phyloP scores from a whole-genome alignment of 2,113 vertebrate species.

The Equus quagga region DNA sequence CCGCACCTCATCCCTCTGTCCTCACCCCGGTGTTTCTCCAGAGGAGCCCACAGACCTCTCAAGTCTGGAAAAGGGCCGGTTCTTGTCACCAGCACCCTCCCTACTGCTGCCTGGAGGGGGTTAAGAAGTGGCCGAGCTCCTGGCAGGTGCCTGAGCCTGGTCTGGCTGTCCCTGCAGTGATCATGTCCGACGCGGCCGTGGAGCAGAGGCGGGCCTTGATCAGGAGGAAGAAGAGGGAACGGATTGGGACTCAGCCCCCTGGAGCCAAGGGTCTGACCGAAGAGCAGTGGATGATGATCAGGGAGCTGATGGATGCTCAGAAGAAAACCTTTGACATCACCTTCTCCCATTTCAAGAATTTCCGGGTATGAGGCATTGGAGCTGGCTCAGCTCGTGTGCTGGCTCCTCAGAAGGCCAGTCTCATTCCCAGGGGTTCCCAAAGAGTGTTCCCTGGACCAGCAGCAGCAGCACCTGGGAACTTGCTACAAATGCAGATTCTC shows the following conservation, averaged over 20 bases:
- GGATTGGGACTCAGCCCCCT: rapidly evolving
- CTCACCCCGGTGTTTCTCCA: neutral
- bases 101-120: too few species aligned
- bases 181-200: conserved; percentile 88
- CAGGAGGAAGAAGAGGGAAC: conserved; percentile 77
- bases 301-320: conserved; percentile 85
- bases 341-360: conserved; percentile 85
- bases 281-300: conserved; percentile 83
- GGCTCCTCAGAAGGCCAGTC: neutral
- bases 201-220: conserved; percentile 86
- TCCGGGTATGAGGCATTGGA: conserved; percentile 81
- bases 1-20: neutral
- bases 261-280: conserved; percentile 66
- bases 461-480: neutral
- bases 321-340: conserved; percentile 85
- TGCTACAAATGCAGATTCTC: neutral
- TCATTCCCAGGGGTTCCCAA: neutral
- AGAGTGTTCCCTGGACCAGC: neutral
- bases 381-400: neutral
- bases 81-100: neutral
- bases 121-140: neutral
- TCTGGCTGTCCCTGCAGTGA: conserved; percentile 79
- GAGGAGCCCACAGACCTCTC: neutral
- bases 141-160: neutral
- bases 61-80: neutral